Percentiles rank a stretch among this genome's conserved stretches.
Conservation (phyloP, 2,113 vertebrate species). For the Nansenia antarctica region DNA sequence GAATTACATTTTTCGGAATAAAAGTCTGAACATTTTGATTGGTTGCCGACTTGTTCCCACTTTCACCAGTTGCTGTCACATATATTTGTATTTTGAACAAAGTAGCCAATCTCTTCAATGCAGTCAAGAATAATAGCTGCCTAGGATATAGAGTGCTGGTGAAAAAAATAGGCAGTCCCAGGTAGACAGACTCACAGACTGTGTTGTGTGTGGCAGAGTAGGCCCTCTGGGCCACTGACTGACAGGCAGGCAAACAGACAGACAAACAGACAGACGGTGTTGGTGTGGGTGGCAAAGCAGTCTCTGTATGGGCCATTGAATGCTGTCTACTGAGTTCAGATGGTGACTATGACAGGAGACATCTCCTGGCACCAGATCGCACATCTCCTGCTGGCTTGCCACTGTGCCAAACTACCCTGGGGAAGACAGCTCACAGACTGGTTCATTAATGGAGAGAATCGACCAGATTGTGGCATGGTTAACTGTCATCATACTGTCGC, state of each 20-base stretch:
- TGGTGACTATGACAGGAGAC: not conserved
- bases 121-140: too few species aligned
- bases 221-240: too few species aligned
- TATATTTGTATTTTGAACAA: too few species aligned
- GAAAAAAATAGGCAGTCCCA: not conserved
- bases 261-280: too few species aligned
- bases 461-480: not conserved
- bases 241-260: too few species aligned
- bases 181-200: not conserved
- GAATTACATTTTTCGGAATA: too few species aligned
- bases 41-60: too few species aligned
- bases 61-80: too few species aligned
- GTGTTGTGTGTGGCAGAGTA: not conserved
- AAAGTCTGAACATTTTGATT: too few species aligned
- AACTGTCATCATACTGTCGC: not conserved
- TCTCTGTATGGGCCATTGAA: not conserved
- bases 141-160: not conserved
- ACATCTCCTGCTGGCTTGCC: not conserved
- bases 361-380: not conserved
- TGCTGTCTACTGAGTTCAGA: not conserved
- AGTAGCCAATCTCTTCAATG: too few species aligned
- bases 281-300: too few species aligned
- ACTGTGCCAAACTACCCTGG: not conserved
- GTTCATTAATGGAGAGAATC: not conserved
- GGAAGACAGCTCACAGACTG: not conserved